A percentile compares a stretch with the other conserved stretches of the same genome.
Evolutionary conservation across 2,113 vertebrate species (phyloP).

Genomic region (Aythya baeri): DNA sequence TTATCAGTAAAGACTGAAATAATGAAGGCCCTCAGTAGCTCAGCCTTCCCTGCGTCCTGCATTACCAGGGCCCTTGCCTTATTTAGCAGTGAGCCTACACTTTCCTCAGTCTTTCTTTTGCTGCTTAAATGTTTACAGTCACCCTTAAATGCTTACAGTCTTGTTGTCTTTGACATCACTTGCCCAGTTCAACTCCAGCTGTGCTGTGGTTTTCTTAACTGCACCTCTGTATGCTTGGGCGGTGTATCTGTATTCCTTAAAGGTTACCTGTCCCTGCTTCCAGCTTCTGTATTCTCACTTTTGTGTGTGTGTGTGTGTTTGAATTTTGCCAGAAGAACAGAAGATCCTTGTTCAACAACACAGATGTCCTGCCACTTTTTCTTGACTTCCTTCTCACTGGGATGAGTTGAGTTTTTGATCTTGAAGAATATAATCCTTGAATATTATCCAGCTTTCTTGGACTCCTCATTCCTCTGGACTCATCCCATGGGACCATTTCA

Average conservation of each 20-base stretch:
- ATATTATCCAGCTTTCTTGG: not conserved
- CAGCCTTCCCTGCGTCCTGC: not conserved
- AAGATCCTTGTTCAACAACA: not conserved
- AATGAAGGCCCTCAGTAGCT: not conserved
- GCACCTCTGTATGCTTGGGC: not conserved
- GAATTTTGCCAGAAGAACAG: not conserved
- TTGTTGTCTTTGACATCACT: not conserved
- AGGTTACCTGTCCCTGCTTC: not conserved
- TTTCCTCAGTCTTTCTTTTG: not conserved
- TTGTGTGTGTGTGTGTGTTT: not conserved
- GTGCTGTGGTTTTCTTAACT: not conserved
- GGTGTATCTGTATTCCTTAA: not conserved
- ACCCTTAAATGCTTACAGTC: not conserved
- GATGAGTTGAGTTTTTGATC: not conserved
- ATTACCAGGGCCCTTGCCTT: not conserved
- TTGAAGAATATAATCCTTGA: not conserved
- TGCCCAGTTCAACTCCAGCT: not conserved
- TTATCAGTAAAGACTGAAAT: not conserved
- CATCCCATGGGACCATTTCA: not conserved
- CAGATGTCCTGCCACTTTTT: not conserved
- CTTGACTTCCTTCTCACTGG: not conserved
- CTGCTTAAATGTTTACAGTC: not conserved
- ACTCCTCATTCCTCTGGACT: not conserved
- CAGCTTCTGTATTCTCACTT: not conserved
- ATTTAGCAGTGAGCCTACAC: not conserved